These are phyloP conservation scores for Stichodactyla mertensii DNA, from an alignment of 64 coral and sea anemone species.

Conservation along the genomic window DNA sequence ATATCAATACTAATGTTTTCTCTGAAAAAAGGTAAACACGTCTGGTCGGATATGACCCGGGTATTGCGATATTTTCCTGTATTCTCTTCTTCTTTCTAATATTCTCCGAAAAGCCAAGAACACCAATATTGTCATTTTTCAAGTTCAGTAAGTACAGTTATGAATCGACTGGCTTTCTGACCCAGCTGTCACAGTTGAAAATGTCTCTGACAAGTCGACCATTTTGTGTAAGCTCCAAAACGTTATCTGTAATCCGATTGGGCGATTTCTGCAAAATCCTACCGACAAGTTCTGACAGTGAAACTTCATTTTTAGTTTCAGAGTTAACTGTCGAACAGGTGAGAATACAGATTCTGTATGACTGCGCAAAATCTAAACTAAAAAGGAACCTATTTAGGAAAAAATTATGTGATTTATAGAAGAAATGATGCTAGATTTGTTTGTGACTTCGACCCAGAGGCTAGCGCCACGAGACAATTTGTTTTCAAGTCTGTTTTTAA, in stretches of 20 bases:
- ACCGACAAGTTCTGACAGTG: neutral
- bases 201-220: neutral
- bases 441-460: neutral
- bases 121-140: neutral
- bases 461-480: neutral
- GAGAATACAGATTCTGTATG: neutral
- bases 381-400: no score
- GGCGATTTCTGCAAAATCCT: neutral
- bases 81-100: neutral
- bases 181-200: neutral
- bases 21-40: neutral
- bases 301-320: neutral
- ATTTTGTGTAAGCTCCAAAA: neutral
- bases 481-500: neutral
- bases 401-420: no score
- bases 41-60: neutral
- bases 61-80: neutral
- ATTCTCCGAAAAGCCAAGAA: neutral
- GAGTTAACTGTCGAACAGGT: neutral
- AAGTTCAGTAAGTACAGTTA: neutral
- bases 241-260: constrained; percentile 10
- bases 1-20: neutral
- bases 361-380: neutral
- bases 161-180: neutral
- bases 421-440: no score